A percentile compares a stretch with the other conserved stretches of the same genome.
These are phyloP conservation scores for Phacellophora camtschatica DNA, from an alignment of 30 jellyfish, hydroid and myxozoan genomes.

Conservation along the genomic window DNA sequence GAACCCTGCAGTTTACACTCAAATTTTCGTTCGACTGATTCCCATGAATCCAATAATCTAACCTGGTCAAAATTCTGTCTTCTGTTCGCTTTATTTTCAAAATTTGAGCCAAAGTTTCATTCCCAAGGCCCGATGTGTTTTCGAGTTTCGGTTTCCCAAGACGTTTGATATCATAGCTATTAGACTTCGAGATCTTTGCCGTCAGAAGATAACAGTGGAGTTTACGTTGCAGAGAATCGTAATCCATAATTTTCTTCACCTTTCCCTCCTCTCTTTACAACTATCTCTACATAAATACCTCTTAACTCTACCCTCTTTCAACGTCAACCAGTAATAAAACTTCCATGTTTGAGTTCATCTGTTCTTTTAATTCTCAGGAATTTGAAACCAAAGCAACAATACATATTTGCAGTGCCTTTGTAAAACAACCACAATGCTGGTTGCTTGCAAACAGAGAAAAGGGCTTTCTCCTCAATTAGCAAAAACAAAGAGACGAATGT, in stretches of 20 bases:
- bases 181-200: conserved; percentile 19
- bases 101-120: conserved; percentile 19
- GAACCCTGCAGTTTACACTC: background rate
- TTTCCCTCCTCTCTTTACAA: background rate
- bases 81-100: conserved; percentile 33
- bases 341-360: no score
- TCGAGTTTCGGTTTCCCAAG: background rate
- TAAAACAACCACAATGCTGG: no score
- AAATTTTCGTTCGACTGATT: background rate
- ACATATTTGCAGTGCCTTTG: no score
- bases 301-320: no score
- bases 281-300: no score
- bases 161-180: background rate
- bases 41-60: conserved; percentile 60
- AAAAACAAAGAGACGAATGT: no score
- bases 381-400: no score
- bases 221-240: conserved; percentile 33
- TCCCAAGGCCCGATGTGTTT: background rate
- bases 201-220: conserved; percentile 39
- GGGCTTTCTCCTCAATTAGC: no score
- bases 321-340: no score
- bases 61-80: conserved; percentile 37
- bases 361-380: no score
- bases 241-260: background rate
- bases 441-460: no score